Conservation (phyloP, 1,140 invertebrate genomes). For the Batillaria attramentaria region DNA sequence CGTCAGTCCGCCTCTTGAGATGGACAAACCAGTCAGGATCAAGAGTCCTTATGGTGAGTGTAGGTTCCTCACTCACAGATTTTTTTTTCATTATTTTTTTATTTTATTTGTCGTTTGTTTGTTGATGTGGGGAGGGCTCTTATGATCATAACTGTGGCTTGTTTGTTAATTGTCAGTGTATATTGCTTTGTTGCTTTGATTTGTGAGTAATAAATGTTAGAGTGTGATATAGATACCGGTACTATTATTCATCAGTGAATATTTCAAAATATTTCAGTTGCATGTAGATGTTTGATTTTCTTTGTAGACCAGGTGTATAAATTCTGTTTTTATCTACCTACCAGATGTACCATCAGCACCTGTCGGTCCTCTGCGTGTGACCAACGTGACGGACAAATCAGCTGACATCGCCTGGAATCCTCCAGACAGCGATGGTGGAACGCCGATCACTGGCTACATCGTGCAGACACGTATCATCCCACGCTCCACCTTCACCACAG, state of each 20-base stretch:
- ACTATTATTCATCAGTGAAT: neutral
- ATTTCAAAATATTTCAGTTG: neutral
- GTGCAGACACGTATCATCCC: slow-evolving; percentile 91
- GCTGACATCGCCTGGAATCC: slow-evolving; percentile 96
- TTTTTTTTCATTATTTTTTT: neutral
- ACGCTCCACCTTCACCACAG: slow-evolving; percentile 73
- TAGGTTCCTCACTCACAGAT: no score
- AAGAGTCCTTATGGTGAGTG: slow-evolving; percentile 66
- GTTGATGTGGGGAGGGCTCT: neutral
- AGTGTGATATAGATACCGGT: neutral
- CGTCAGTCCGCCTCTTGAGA: slow-evolving; percentile 63
- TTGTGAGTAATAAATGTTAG: neutral
- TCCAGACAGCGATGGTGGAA: slow-evolving; percentile 97
- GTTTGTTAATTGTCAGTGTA: neutral
- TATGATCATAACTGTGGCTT: neutral
- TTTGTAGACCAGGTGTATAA: no score
- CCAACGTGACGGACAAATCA: slow-evolving; percentile 93
- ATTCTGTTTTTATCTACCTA: no score
- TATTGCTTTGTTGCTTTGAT: no score
- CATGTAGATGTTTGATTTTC: neutral
- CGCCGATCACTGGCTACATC: slow-evolving; percentile 91
- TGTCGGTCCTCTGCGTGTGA: slow-evolving; percentile 79
- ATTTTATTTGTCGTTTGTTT: neutral
- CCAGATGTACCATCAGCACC: slow-evolving; percentile 56
- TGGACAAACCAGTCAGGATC: slow-evolving; percentile 60